Base-by-base conservation (phyloP, 2,888 invertebrate species). In the Latrodectus hesperus region DNA sequence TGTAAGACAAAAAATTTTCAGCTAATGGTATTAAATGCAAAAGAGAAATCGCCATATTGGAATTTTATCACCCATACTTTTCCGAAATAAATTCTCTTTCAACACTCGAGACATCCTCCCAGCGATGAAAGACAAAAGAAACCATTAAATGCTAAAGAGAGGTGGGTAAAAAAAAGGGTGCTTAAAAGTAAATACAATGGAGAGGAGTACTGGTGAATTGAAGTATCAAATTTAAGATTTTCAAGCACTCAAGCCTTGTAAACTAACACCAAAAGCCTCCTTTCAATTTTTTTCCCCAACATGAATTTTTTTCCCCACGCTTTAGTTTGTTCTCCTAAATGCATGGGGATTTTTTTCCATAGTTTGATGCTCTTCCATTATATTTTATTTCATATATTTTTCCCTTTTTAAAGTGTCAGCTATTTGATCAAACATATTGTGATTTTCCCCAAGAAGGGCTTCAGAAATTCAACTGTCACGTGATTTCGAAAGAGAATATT, bases 241-340 rank as follows among this genome's bases (percentile, higher is more conserved):
- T 71, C 71, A 65, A 80, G 86, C 86, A 86, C 86, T 86, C 86
- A 81, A 67, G 53, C 64, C 17, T 52, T 81, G 86, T 77, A 86
- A 86, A 77, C 71, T 81, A 81, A 86, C 68, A 86, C 86, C 81
- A 60, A 52, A 53, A 73, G 64, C 68, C 49, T 53, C 22, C 65
- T 52, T 53, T 65, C 65, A n/a, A 12, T 67, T 72, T 72, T 72
- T 80, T 64, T 72, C 22, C 38, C 4, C 38, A 38, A 64, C 17
- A n/a, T 55, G 22, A n/a, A 51, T 72, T 64, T 80, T 80, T 64
- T 51, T 55, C 60, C 52, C 71, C 17, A 22, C 14, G 72, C 65
- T 53, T 71, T 85, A 85, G 85, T 85, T 85, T 85, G 60, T 75
- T 81, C 86, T 86, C 86, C 72, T 86, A 86, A 86, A 86, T 86